Conservation (phyloP, 2,113 vertebrate species). For the Rynchops niger region DNA sequence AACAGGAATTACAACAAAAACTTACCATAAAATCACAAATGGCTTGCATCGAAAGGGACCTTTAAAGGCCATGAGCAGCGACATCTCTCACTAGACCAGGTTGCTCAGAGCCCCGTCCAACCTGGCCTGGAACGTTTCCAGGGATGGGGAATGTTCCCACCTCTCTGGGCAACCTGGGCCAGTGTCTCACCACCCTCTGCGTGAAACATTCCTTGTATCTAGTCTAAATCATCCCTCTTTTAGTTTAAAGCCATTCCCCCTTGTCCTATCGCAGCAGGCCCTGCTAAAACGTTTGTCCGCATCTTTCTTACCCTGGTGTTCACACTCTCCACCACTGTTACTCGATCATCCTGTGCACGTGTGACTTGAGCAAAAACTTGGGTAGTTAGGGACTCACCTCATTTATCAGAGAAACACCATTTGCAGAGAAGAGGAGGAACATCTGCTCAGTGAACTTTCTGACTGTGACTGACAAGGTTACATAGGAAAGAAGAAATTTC, state of each 20-base stretch:
- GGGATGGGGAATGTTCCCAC: neutral
- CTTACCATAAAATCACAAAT: neutral
- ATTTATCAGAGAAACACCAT: fast-evolving
- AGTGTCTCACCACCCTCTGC: neutral
- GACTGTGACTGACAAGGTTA: neutral
- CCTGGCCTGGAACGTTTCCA: neutral
- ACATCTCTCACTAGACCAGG: neutral
- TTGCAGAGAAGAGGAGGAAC: neutral
- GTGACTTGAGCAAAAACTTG: neutral
- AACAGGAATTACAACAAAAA: neutral
- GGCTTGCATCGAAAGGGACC: neutral
- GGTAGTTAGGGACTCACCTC: neutral
- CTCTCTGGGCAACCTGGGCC: neutral
- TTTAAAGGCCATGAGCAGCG: neutral
- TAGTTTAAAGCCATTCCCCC: neutral
- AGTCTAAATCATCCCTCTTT: neutral
- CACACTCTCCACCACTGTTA: fast-evolving
- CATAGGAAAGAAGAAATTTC: neutral
- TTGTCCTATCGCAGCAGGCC: neutral
- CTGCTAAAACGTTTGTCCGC: neutral
- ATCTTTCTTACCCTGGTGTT: neutral
- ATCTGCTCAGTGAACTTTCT: neutral
- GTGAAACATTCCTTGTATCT: neutral
- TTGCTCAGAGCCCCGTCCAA: neutral
- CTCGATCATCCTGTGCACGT: neutral